phyloP scores from a whole-genome alignment of 2,797 vertebrate species.

The Poeciliopsis presidionis region DNA sequence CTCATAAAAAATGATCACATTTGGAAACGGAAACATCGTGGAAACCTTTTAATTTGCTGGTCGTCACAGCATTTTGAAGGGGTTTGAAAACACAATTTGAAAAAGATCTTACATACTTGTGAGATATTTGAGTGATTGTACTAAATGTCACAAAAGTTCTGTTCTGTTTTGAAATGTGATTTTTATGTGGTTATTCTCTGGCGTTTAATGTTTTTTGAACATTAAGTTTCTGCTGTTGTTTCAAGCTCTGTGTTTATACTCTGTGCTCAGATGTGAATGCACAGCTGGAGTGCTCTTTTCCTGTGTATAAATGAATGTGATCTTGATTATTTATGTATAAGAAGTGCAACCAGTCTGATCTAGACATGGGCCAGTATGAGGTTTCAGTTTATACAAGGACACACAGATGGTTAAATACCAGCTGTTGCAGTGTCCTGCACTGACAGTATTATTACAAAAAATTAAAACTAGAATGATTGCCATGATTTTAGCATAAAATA shows the following conservation, averaged over 20 bases:
- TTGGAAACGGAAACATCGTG: not conserved
- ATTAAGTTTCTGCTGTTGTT: not conserved
- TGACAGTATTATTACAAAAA: not conserved
- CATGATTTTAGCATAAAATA: not conserved
- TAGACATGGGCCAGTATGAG: not conserved
- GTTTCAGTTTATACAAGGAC: not conserved
- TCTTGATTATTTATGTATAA: not conserved
- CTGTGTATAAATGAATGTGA: not conserved
- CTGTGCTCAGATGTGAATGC: not conserved
- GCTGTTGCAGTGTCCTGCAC: not conserved
- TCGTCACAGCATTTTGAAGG: not conserved
- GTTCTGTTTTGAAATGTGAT: not conserved
- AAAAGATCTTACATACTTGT: not conserved
- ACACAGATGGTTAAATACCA: not conserved
- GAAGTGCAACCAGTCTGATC: not conserved
- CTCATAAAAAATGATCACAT: not conserved
- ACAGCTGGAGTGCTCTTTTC: not conserved
- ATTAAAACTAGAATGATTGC: not conserved
- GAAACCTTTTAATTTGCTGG: conserved; percentile 7
- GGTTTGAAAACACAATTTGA: not conserved
- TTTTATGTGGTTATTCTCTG: not conserved
- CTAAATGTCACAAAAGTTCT: not conserved
- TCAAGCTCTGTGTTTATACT: not conserved
- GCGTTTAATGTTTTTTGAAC: not conserved
- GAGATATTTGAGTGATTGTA: not conserved